A percentile compares a stretch with the other conserved stretches of the same genome.
Evolutionary conservation across 2,113 vertebrate genomes (phyloP).

Genomic region (Nettapus auritus): DNA sequence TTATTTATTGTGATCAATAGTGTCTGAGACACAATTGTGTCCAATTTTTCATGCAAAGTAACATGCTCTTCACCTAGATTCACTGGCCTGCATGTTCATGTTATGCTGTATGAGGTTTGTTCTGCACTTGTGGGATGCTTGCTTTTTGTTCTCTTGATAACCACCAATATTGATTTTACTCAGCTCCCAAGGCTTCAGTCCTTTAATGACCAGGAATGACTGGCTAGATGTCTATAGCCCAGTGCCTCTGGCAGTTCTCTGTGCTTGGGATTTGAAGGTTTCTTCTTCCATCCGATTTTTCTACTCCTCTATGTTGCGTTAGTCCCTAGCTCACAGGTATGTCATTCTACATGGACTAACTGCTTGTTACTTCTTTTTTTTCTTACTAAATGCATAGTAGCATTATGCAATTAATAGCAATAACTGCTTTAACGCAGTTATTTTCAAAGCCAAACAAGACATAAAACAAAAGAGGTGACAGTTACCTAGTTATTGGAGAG

Average conservation of each 20-base stretch:
- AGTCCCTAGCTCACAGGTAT: neutral
- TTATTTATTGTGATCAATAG: no score
- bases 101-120: neutral
- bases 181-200: neutral
- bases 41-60: neutral
- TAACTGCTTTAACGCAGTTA: neutral
- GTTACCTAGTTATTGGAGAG: neutral
- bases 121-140: neutral
- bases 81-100: neutral
- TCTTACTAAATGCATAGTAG: neutral
- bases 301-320: neutral
- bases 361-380: neutral
- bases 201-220: neutral
- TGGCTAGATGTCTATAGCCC: neutral
- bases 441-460: neutral
- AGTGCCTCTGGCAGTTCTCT: neutral
- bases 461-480: neutral
- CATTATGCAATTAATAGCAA: no score
- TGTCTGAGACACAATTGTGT: no score
- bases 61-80: neutral
- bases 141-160: neutral
- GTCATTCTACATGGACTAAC: neutral
- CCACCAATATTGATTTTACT: neutral
- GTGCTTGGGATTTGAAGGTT: neutral
- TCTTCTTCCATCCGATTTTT: neutral